These are phyloP conservation scores for Anguilla pacifica DNA, from an alignment of 2,797 vertebrate genomes.

Conservation along the genomic window DNA sequence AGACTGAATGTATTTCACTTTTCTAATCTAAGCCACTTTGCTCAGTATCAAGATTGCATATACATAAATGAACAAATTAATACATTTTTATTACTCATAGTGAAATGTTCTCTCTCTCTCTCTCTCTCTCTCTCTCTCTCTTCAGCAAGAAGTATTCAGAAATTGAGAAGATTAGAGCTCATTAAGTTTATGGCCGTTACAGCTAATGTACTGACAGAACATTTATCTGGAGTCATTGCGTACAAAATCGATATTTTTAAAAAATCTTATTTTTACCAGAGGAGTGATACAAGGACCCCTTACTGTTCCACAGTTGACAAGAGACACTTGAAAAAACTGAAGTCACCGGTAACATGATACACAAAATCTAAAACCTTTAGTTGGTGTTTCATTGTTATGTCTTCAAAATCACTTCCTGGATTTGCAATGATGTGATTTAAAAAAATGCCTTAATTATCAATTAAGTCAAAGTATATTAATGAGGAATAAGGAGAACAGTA, in stretches of 20 bases:
- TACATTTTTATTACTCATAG: conserved; percentile 5
- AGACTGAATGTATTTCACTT: background rate
- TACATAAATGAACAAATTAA: conserved; percentile 5
- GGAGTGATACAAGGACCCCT: background rate
- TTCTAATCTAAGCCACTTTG: background rate
- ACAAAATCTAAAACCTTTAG: background rate
- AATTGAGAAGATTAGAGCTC: background rate
- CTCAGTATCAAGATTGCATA: background rate
- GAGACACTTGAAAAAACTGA: background rate
- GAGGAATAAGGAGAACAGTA: background rate
- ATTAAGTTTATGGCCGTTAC: conserved; percentile 4
- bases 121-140: background rate
- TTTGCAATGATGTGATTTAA: background rate
- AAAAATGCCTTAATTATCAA: background rate
- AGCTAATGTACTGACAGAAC: background rate
- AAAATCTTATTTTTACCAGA: background rate
- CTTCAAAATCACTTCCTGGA: background rate
- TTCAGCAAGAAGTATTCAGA: background rate
- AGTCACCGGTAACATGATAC: background rate
- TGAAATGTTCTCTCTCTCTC: background rate
- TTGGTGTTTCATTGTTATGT: background rate
- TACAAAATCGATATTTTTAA: conserved; percentile 3
- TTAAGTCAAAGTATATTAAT: background rate
- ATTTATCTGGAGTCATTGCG: background rate
- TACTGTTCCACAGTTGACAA: background rate